Evolutionary conservation across 2,113 vertebrate species (phyloP).

Genomic region (Malurus alboscapulatus): DNA sequence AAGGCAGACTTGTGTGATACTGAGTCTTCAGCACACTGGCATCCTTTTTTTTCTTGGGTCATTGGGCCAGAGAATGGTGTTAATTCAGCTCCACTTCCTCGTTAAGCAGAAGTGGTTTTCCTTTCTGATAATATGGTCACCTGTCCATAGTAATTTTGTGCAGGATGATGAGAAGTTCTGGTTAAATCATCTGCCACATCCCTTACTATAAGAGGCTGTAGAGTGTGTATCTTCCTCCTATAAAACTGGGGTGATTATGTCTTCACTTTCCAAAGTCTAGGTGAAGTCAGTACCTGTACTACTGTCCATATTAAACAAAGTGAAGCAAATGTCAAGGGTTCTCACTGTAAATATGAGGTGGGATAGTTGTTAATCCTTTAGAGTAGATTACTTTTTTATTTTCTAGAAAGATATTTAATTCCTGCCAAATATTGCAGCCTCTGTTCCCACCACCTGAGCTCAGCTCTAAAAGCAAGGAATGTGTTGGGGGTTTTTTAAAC

Average conservation of each 20-base stretch:
- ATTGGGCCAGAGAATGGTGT: neutral
- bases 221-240: neutral
- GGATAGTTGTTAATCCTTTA: neutral
- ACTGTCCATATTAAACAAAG: neutral
- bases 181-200: neutral
- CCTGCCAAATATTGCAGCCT: neutral
- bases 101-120: neutral
- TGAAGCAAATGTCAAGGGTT: neutral
- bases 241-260: neutral
- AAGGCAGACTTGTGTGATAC: neutral
- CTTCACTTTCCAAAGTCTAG: neutral
- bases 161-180: neutral
- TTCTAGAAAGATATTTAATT: neutral
- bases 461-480: neutral
- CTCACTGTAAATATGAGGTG: neutral
- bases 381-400: neutral
- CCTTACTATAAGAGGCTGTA: neutral
- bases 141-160: neutral
- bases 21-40: neutral
- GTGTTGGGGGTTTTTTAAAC: fast-evolving
- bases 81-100: neutral
- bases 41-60: neutral
- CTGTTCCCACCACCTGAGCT: neutral
- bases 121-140: neutral
- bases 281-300: neutral